Evolutionary conservation across 1,140 invertebrate species (phyloP).

Genomic region (Papilio polytes): DNA sequence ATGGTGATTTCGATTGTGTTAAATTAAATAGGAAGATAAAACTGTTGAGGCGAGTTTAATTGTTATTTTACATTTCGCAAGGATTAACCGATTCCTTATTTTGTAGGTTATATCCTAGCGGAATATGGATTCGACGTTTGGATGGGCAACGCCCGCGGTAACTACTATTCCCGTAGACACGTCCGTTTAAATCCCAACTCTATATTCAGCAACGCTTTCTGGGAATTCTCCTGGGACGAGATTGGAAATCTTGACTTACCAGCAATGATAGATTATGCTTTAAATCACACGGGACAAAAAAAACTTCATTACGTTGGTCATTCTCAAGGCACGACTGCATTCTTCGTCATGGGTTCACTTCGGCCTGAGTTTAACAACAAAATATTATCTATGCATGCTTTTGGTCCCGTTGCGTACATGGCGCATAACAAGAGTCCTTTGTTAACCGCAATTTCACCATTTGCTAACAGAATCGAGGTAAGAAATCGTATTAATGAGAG

Average conservation of each 20-base stretch:
- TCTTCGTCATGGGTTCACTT: constrained; percentile 43
- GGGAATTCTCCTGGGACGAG: constrained; percentile 86
- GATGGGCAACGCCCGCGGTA: constrained; percentile 88
- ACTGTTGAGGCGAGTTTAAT: neutral
- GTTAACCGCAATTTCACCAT: constrained; percentile 51
- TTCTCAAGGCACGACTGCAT: too few relatives aligned
- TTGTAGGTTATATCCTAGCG: constrained; percentile 51
- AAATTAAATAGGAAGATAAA: too few relatives aligned
- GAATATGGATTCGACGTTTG: constrained; percentile 87
- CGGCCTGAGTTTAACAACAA: constrained; percentile 85
- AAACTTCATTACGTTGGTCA: too few relatives aligned
- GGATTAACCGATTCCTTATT: neutral
- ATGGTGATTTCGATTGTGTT: too few relatives aligned
- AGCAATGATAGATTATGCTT: constrained; percentile 85
- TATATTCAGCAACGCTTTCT: constrained; percentile 70
- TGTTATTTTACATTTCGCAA: neutral
- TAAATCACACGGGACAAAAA: too few relatives aligned
- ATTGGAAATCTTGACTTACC: constrained; percentile 86
- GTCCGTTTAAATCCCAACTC: constrained; percentile 62
- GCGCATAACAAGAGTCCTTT: constrained; percentile 69
- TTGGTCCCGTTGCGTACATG: constrained; percentile 85
- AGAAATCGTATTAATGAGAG: neutral
- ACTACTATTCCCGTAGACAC: constrained; percentile 86
- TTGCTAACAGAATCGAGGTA: constrained; percentile 51
- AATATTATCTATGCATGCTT: constrained; percentile 82